Evolutionary conservation across 2,113 vertebrate species (phyloP), one percentile per base, ranked within the genome.

Genomic region (Kryptolebias marmoratus): DNA sequence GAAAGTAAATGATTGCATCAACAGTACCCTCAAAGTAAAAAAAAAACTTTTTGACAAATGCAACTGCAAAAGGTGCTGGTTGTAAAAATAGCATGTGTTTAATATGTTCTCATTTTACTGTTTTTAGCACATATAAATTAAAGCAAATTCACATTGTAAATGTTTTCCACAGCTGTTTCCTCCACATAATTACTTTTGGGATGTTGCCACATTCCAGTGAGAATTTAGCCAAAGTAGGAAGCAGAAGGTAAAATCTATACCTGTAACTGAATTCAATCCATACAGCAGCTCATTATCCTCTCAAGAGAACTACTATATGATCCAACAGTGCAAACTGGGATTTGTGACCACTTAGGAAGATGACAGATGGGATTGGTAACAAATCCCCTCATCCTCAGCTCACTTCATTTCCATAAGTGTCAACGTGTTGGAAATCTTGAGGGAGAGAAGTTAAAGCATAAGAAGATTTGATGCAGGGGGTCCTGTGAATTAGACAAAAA

Each of bases 331-430:
- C 79, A 65, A 72, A 11, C 59, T 64, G 73, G 83, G 88, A 87
- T 91, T 89, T 83, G 47, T 81, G 83, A 84, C 84, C 86, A 88
- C 77, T 89, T 89, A 90, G 84, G 78, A 88, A 88, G 86, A 90
- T 89, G 90, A 90, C 90, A 88, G 88, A 89, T 83, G 87, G 88
- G 87, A 87, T 90, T 81, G 84, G 81, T 68, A 48, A 78, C 82
- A 89, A 91, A 91, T 91, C 90, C 86, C 84, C 82, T 89, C 82
- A 87, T 78, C 86, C 75, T 83, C 78, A 75, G 80, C 85, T 84
- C 82, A 82, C 79, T 88, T 91, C 65, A 87, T 88, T 88, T 82
- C 88, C 88, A 87, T 85, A 90, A 90, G 85, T 76, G 79, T 83
- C 88, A 81, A 80, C 83, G 82, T 58, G 75, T 42, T 72, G 72